phyloP scores from a whole-genome alignment of 2,797 vertebrate genomes.

The Nannoperca obscura region DNA sequence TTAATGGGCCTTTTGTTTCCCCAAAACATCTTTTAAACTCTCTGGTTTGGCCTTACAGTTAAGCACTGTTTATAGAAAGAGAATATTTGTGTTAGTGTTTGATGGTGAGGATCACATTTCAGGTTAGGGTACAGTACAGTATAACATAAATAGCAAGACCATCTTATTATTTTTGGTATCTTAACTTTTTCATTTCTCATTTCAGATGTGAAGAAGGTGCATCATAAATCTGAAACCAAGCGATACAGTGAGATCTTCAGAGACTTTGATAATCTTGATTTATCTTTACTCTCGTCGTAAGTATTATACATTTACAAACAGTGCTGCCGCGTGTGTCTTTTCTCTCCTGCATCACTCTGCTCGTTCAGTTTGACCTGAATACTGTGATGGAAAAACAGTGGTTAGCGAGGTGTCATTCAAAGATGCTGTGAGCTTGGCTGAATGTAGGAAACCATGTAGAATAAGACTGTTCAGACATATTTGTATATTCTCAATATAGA shows the following conservation, averaged over 20 bases:
- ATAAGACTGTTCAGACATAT: background rate
- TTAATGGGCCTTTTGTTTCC: background rate
- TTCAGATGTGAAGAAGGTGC: slow-evolving; percentile 73
- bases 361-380: background rate
- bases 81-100: background rate
- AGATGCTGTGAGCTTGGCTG: background rate
- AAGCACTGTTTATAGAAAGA: slow-evolving; percentile 4
- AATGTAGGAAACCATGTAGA: background rate
- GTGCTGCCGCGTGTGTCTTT: background rate
- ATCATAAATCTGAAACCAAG: slow-evolving; percentile 79
- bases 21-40: background rate
- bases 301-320: slow-evolving; percentile 64
- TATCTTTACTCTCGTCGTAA: slow-evolving; percentile 87
- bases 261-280: slow-evolving; percentile 92
- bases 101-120: background rate
- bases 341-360: background rate
- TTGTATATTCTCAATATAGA: background rate
- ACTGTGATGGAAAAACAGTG: background rate
- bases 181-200: slow-evolving; percentile 48
- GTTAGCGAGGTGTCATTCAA: slow-evolving; percentile 18
- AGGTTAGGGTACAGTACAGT: too few species aligned
- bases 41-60: background rate
- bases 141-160: background rate
- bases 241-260: slow-evolving; percentile 95
- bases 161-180: background rate